Conservation (phyloP, 1,140 invertebrate species). For the Leptonema lineaticorne region DNA sequence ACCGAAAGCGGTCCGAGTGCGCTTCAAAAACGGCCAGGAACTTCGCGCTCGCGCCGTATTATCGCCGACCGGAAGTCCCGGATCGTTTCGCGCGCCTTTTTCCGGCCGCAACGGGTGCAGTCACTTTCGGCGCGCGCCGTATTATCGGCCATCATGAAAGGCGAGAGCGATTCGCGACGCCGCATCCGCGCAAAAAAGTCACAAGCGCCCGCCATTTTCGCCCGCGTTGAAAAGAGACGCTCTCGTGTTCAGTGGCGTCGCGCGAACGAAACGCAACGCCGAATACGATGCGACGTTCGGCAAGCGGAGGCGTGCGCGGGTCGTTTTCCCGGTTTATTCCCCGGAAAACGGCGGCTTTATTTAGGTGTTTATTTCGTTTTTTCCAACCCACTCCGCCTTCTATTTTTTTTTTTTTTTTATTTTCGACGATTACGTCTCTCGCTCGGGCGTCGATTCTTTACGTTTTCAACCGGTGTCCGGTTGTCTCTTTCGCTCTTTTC, state of each 20-base stretch:
- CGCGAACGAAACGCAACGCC: background rate
- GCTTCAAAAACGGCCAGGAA: background rate
- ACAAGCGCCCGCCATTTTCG: background rate
- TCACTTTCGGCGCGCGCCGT: constrained; percentile 19
- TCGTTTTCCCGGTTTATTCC: constrained; percentile 23
- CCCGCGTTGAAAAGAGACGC: background rate
- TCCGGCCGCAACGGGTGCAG: background rate
- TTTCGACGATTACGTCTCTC: no score
- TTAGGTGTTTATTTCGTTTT: constrained; percentile 24
- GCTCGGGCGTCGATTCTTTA: no score
- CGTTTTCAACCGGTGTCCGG: no score
- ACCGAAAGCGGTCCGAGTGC: background rate
- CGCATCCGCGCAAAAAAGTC: background rate
- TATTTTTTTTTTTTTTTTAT: no score
- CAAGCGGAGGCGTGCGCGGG: background rate
- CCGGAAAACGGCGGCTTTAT: constrained; percentile 23
- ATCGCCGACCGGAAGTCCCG: background rate
- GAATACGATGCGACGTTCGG: constrained; percentile 8
- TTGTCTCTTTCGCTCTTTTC: no score
- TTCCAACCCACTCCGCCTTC: background rate
- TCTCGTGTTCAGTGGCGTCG: background rate
- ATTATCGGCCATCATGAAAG: constrained; percentile 32
- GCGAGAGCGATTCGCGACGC: constrained; percentile 17
- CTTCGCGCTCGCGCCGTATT: background rate
- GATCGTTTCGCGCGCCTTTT: background rate